These are phyloP conservation scores for Acronicta leporina DNA, from an alignment of 2,888 invertebrate species.

Conservation along the genomic window DNA sequence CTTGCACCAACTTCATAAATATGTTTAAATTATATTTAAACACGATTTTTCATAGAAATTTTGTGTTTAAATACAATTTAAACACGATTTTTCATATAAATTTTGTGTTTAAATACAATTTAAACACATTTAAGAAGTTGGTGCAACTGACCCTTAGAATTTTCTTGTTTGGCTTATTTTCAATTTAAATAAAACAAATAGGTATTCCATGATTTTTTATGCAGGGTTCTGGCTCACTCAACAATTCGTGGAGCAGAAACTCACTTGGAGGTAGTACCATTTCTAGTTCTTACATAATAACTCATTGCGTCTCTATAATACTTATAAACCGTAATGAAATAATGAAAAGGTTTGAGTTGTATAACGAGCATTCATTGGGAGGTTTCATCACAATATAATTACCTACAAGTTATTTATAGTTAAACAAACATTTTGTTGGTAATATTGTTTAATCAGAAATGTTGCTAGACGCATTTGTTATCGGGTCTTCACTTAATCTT, in stretches of 20 bases:
- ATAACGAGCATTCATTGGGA: conserved; percentile 58
- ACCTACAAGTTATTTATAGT: conserved; percentile 62
- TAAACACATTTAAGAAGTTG: too few species aligned
- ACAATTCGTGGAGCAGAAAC: neutral
- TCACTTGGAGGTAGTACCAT: neutral
- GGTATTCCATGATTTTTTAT: too few species aligned
- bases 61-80: too few species aligned
- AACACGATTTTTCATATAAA: too few species aligned
- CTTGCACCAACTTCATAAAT: too few species aligned
- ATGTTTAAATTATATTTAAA: too few species aligned
- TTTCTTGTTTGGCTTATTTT: too few species aligned
- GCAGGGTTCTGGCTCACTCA: neutral
- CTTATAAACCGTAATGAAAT: conserved; percentile 49
- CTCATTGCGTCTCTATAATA: conserved; percentile 4
- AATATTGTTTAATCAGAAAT: conserved; percentile 47
- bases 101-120: too few species aligned
- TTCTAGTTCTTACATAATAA: neutral
- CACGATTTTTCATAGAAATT: too few species aligned
- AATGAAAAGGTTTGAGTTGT: conserved; percentile 49
- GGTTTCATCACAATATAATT: conserved; percentile 63
- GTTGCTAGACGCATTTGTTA: conserved; percentile 30
- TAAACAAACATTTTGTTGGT: conserved; percentile 58
- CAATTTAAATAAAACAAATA: too few species aligned
- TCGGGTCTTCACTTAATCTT: neutral
- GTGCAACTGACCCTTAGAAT: too few species aligned